A percentile compares a stretch with the other conserved stretches of the same genome.
These are phyloP conservation scores for Distichodus sexfasciatus DNA, from an alignment of 2,797 vertebrate species.

Conservation along the genomic window DNA sequence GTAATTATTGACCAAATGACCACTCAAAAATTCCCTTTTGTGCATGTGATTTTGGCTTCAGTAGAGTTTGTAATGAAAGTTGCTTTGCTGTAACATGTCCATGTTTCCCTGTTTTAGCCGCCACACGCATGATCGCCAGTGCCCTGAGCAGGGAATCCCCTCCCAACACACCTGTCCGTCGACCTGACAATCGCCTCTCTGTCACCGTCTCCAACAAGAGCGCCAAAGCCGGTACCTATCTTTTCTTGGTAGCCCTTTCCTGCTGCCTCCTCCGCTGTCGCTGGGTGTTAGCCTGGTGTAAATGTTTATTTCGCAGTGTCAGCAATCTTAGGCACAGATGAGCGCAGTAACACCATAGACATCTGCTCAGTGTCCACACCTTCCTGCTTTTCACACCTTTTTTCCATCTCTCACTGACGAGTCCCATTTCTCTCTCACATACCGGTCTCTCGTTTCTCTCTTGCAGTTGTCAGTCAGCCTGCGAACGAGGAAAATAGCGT, in stretches of 20 bases:
- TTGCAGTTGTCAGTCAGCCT: constrained; percentile 65
- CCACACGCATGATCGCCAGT: constrained; percentile 92
- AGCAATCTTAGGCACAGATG: background rate
- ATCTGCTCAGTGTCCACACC: constrained; percentile 12
- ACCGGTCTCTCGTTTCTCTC: background rate
- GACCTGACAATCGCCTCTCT: constrained; percentile 81
- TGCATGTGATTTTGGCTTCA: no score
- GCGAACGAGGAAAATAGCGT: constrained; percentile 70
- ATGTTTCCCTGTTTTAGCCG: constrained; percentile 70
- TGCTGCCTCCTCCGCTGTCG: background rate
- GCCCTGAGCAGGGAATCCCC: constrained; percentile 88
- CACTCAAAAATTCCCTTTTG: no score
- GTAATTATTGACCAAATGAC: no score
- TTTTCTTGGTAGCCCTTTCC: background rate
- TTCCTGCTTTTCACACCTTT: constrained; percentile 25
- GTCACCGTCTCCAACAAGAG: constrained; percentile 89
- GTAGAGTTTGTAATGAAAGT: no score
- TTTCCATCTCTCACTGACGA: background rate
- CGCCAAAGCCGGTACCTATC: constrained; percentile 76
- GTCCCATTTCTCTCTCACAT: background rate
- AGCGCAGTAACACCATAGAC: background rate
- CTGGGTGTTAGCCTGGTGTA: constrained; percentile 16
- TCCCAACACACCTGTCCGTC: constrained; percentile 76
- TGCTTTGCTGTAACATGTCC: no score
- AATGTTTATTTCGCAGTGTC: constrained; percentile 34